Evolutionary conservation across 2,797 vertebrate genomes (phyloP), one percentile per base, ranked within the genome.

Genomic region (Darevskia mixta): DNA sequence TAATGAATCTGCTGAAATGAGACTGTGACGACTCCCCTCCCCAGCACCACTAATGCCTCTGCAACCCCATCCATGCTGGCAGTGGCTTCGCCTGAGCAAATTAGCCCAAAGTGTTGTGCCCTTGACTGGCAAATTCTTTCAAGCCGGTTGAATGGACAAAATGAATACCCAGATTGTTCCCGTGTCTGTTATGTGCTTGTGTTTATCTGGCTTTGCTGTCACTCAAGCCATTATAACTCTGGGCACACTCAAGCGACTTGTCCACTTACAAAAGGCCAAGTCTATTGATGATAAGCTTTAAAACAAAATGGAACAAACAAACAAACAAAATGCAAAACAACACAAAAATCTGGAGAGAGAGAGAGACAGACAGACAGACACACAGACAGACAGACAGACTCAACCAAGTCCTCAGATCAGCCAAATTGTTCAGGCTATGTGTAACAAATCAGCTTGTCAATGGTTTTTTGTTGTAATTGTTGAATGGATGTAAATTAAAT

Each of bases 51-150:
- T 93, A 94, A 89, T 90, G 85, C 82, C 15, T 91, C 92, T 73
- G 86, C 89, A 89, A 64, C 89, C 90, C 88, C 88, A 35, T 76
- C 55, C 85, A 79, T 91, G 94, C 93, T 88, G 82, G 93, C 96
- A 94, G 92, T 3, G 43, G 93, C 94, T 96, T 96, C 95, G 93
- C 95, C 95, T 96, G 96, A 97, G 95, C 95, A 96, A 96, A 97
- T 97, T 96, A 96, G 97, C 95, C 95, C 95, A 94, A 96, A 96
- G 96, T 96, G 95, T 95, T 96, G 94, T 95, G 96, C 97, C 97
- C 93, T 97, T 96, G 97, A 96, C 96, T 97, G 96, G 96, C 96
- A 98, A 98, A 98, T 98, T 98, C 97, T 97, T 97, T 97, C 96
- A 96, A 96, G 95, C 92, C 95, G 97, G 97, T 98, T 97, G 96